Evolutionary conservation across 1,140 invertebrate species (phyloP), one percentile per base, ranked within the genome.

Genomic region (Drosophila bocqueti): DNA sequence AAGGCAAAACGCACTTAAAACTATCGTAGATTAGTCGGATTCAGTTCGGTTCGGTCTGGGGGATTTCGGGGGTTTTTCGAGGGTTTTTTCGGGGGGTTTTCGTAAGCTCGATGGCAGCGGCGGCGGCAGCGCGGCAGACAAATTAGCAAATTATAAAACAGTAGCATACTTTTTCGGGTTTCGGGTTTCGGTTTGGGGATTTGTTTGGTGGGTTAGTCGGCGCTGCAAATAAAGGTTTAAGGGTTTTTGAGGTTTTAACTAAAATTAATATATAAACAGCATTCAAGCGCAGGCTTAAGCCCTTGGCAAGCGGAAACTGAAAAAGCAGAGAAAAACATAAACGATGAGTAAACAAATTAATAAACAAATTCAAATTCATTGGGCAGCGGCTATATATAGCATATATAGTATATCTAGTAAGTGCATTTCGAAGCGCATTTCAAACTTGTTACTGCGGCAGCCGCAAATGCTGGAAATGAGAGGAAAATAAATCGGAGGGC

Each of bases 361-460:
- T 47, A 52, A 76, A 67, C 29, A 75, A 71, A 47, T 69, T 49
- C 47, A 61, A 79, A 69, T 52, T 46, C 62, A 72, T 71, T 57
- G 31, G 43, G 73, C 83, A 71, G 72, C 79, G 74, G 77, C 75
- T 15, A 52, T 52, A 52, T 52, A 34, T 34, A 31, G 11, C 6
- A 11, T 34, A 52, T 52, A 52, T 31, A 49, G 24, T 49, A 29
- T 47, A 59, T 38, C 50, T 63, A 36, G 52, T 54, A 54, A 38
- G 29, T 65, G 76, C 62, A 63, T 73, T 62, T 72, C 71, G 71
- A 81, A 81, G 85, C 81, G 71, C 79, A 67, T 76, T 83, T 75
- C 58, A 89, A 83, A 83, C 66, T 82, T 90, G 85, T 90, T 79
- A 84, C 72, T 81, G 65, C 71, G 73, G 34, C 79, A 91, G 79